phyloP scores from a whole-genome alignment of 2,113 vertebrate species.

The Pao palembangensis region DNA sequence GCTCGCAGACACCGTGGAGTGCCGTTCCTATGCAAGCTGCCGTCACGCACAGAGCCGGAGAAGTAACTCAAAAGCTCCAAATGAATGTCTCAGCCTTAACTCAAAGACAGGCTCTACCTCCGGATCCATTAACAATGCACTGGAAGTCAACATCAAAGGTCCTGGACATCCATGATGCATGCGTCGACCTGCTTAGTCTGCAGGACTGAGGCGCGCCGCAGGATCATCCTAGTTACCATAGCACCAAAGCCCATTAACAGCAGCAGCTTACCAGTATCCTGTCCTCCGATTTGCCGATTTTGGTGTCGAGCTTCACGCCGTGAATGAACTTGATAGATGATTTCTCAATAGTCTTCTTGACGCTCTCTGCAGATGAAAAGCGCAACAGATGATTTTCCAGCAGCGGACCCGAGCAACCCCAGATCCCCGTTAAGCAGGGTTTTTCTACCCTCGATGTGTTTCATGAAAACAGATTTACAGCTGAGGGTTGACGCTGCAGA shows the following conservation, averaged over 20 bases:
- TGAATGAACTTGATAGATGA: slow-evolving; percentile 72
- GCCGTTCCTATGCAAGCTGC: neutral
- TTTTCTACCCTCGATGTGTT: neutral
- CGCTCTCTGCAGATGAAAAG: slow-evolving; percentile 67
- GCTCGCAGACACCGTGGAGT: slow-evolving; percentile 17
- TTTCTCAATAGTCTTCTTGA: slow-evolving; percentile 76
- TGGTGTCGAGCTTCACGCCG: slow-evolving; percentile 71
- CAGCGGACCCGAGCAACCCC: too few species aligned
- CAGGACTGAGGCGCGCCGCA: slow-evolving; percentile 11
- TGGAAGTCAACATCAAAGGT: slow-evolving; percentile 26
- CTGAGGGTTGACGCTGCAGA: neutral
- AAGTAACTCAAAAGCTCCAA: too few species aligned
- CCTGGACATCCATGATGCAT: slow-evolving; percentile 31
- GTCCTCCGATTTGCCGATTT: slow-evolving; percentile 75
- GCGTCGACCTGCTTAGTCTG: slow-evolving; percentile 16
- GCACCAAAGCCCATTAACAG: slow-evolving; percentile 9
- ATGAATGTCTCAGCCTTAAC: slow-evolving; percentile 12
- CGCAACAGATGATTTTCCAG: neutral
- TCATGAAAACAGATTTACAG: neutral
- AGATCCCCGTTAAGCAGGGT: too few species aligned
- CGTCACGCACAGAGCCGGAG: too few species aligned
- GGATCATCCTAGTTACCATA: slow-evolving; percentile 7
- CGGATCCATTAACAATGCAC: slow-evolving; percentile 18
- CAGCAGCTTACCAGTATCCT: slow-evolving; percentile 68
- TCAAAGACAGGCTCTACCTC: slow-evolving; percentile 1